Base-by-base conservation (phyloP, 2,888 invertebrate species). In the Tenthredo distinguenda region DNA sequence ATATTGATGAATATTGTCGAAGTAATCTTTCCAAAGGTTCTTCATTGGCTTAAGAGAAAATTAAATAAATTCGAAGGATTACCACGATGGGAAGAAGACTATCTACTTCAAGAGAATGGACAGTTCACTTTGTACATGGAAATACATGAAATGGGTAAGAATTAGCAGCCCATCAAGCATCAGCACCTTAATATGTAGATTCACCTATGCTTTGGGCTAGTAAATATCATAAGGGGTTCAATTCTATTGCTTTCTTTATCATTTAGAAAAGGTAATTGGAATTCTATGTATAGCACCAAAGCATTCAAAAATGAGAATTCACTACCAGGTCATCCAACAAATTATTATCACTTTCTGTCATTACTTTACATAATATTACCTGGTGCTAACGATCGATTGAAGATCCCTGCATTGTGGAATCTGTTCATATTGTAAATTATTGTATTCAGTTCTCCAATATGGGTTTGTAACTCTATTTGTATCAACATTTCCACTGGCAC, bases 381-480 rank as follows among this genome's bases (percentile, higher is more conserved):
- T 12, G 26, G 1, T 62, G 26, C 9, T 26, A 26, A 62, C 26
- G 2, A 62, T 62, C 26, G 9, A 26, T 55, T n/a, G 26, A 3
- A 62, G 26, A 62, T 62, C 5, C 2, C 9, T 12, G 62, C 12
- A 10, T 7, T 62, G 10, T 62, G 21, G 9, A 62, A 62, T 47
- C 47, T 47, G 0, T n/a, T 43, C 5, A 26, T 50, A 47, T 47
- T n/a, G 65, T 34, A 34, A 82, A 68, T 58, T 18, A 12, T 76
- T 40, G 71, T 85, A 87, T 87, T 37, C 92, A 96, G 96, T 95
- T 65, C 94, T 96, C 77, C 96, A 96, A 92, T 96, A 95, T 92
- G 96, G 96, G 2, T 96, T 96, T 90, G 95, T 96, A 55, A 96
- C 95, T 1, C 94, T 96, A 84, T 96, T 96, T 91, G 95, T 96